Evolutionary conservation across 2,113 vertebrate species (phyloP).

Genomic region (Baryphthengus martii): DNA sequence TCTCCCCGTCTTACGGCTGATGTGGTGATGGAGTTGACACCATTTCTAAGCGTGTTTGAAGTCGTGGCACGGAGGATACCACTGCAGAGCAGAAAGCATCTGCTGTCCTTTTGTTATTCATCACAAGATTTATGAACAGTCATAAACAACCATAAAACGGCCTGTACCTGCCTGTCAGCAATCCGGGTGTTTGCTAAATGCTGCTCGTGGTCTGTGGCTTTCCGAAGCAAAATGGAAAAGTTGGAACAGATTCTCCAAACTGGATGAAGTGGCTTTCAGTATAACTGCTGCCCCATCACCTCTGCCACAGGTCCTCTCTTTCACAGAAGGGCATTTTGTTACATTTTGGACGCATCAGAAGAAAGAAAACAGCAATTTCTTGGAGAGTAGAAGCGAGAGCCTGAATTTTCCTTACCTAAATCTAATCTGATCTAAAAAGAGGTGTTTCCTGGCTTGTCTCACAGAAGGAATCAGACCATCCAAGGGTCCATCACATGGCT

Average conservation of each 20-base stretch:
- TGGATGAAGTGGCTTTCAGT: background rate
- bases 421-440: background rate
- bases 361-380: background rate
- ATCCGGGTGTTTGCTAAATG: background rate
- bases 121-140: background rate
- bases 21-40: background rate
- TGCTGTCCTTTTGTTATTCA: background rate
- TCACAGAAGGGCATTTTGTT: background rate
- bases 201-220: background rate
- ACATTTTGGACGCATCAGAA: background rate
- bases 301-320: background rate
- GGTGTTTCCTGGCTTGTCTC: background rate
- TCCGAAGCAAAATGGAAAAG: background rate
- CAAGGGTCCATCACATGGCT: background rate
- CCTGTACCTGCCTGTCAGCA: background rate
- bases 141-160: background rate
- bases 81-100: background rate
- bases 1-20: background rate
- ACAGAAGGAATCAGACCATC: background rate
- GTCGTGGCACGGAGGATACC: background rate
- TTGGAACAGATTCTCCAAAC: background rate
- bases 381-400: background rate
- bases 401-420: background rate
- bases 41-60: background rate
- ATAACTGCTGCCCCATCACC: background rate